Evolutionary conservation across 2,797 vertebrate genomes (phyloP), one percentile per base, ranked within the genome.

Genomic region (Euphonia xanthogaster): DNA sequence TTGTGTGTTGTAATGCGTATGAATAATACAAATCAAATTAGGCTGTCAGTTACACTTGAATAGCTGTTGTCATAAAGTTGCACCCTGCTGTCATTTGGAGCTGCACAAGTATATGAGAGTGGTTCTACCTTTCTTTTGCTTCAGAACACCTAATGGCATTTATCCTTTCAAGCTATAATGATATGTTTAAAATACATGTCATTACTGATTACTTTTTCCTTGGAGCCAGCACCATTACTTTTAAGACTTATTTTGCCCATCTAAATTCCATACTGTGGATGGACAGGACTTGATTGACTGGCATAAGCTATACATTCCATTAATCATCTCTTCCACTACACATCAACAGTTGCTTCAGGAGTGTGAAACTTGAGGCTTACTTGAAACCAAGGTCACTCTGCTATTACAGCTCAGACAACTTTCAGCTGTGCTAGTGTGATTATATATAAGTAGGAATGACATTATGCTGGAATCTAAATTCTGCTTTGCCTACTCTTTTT

Each of bases 1-100:
- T 79, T 93, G 27, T 3, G 1, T 76, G 33, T 63, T 88, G 28
- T 92, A 87, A 88, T 68, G 51, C 1, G 0, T 76, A 37, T 73
- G 47, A 88, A 86, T 93, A 92, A 86, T 72, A 62, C 17, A 79
- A 88, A 86, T 91, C 48, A 63, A 63, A 84, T 81, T 62, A 92
- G 74, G 40, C 77, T 84, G 86, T 92, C 67, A 73, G 19, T 77
- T 93, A 74, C 30, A 35, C 66, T 70, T 88, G 40, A 88, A 47
- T 65, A 81, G 58, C 40, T 83, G 79, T 72, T 93, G 55, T 75
- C 70, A 88, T 58, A 12, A 88, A 75, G 62, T 78, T 75, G 63
- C 39, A 51, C 37, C 80, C 70, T 79, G 82, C 83, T 93, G 77
- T 81, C 58, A 55, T 33, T 79, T 85, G 55, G 60, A 76, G 51